phyloP scores from a whole-genome alignment of 2,113 vertebrate species.

The Caranx melampygus region DNA sequence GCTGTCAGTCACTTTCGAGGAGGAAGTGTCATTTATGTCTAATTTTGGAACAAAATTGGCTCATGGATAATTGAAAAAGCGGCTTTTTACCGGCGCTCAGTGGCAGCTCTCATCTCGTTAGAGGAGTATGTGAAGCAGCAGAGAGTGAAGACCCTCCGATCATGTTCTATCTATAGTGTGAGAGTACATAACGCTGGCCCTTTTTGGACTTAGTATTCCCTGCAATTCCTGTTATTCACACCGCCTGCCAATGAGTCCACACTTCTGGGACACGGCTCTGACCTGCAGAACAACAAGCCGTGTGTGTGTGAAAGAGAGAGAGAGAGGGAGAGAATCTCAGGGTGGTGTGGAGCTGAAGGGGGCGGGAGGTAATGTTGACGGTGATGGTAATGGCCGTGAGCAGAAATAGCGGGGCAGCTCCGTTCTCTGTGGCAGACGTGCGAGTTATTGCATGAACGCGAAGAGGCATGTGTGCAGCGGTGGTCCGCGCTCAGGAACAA shows the following conservation, averaged over 20 bases:
- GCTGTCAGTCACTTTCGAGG: slow-evolving; percentile 4
- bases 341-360: slow-evolving; percentile 22
- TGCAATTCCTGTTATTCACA: slow-evolving; percentile 57
- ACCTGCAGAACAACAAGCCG: slow-evolving; percentile 47
- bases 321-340: slow-evolving; percentile 28
- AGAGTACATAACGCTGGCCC: slow-evolving; percentile 21
- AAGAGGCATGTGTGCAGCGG: slow-evolving; percentile 12
- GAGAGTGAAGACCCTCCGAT: slow-evolving; percentile 27
- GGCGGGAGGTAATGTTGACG: slow-evolving; percentile 38
- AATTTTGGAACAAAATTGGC: slow-evolving; percentile 13
- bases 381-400: slow-evolving; percentile 55
- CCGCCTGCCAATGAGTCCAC: slow-evolving; percentile 52
- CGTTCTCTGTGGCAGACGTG: slow-evolving; percentile 14
- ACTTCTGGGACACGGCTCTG: slow-evolving; percentile 40
- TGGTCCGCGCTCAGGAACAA: background rate
- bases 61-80: slow-evolving; percentile 26
- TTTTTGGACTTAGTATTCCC: slow-evolving; percentile 52
- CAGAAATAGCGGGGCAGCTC: slow-evolving; percentile 47
- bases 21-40: slow-evolving; percentile 19
- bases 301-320: slow-evolving; percentile 9
- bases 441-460: slow-evolving; percentile 44
- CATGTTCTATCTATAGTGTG: slow-evolving; percentile 47
- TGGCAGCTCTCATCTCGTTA: slow-evolving; percentile 23
- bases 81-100: background rate
- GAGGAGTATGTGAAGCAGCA: background rate